phyloP scores from a whole-genome alignment of 2,797 vertebrate genomes.

The Rhadinocentrus ornatus region DNA sequence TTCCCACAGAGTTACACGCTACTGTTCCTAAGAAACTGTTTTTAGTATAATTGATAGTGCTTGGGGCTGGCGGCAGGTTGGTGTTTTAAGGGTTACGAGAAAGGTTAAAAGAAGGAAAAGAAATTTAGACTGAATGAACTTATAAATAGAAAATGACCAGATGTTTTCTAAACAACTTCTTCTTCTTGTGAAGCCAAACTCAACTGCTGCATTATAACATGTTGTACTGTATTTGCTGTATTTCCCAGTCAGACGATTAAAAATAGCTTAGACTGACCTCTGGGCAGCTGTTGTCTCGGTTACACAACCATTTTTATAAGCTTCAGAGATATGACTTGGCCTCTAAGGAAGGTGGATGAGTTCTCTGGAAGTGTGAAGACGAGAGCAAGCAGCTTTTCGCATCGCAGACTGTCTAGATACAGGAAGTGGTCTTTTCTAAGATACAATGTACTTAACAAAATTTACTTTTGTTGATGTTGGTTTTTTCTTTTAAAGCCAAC shows the following conservation, averaged over 20 bases:
- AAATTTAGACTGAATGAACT: not conserved
- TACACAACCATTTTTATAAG: conserved; percentile 56
- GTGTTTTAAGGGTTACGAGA: too few relatives aligned
- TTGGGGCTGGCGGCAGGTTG: too few relatives aligned
- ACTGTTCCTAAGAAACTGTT: too few relatives aligned
- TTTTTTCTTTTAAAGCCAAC: not conserved
- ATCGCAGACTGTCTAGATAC: not conserved
- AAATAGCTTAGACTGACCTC: conserved; percentile 54
- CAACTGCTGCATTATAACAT: not conserved
- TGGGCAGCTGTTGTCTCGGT: conserved; percentile 39
- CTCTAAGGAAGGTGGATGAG: conserved; percentile 29
- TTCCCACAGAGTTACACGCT: too few relatives aligned
- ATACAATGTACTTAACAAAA: not conserved
- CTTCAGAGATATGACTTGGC: conserved; percentile 35
- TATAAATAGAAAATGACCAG: conserved; percentile 5
- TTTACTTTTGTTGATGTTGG: too few relatives aligned
- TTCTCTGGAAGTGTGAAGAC: conserved; percentile 10
- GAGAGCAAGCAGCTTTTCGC: too few relatives aligned
- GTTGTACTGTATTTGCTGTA: not conserved
- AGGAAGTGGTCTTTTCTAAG: not conserved
- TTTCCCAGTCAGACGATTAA: conserved; percentile 32
- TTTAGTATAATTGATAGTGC: too few relatives aligned
- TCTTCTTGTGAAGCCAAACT: conserved; percentile 3
- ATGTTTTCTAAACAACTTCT: not conserved
- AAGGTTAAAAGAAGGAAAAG: too few relatives aligned